Percentiles rank a stretch among this genome's conserved stretches.
These are phyloP conservation scores for Casuarius casuarius DNA, from an alignment of 2,113 vertebrate genomes.

Conservation along the genomic window DNA sequence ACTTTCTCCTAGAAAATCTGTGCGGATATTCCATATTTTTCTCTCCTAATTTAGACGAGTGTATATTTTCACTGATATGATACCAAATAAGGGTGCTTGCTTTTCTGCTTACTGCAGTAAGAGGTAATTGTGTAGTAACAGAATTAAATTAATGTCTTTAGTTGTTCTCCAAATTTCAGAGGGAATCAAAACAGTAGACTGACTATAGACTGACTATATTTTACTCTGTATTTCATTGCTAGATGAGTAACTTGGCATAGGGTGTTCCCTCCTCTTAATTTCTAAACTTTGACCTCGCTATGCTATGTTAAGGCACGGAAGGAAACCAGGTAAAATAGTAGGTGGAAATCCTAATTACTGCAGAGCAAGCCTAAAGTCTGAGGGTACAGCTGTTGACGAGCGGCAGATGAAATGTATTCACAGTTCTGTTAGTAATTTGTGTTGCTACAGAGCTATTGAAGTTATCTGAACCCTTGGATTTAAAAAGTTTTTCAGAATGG, in stretches of 20 bases:
- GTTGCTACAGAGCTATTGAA: background rate
- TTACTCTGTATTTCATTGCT: background rate
- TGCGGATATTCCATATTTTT: background rate
- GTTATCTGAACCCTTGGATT: background rate
- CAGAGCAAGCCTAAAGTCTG: background rate
- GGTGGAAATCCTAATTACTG: background rate
- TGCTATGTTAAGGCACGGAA: background rate
- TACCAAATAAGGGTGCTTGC: background rate
- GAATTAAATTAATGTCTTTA: background rate
- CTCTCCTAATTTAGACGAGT: background rate
- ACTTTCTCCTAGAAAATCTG: background rate
- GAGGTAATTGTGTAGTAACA: background rate
- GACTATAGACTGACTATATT: background rate
- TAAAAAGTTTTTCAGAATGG: background rate
- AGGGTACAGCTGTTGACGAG: background rate
- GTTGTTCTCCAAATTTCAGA: background rate
- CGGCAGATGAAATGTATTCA: background rate
- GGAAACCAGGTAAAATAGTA: background rate
- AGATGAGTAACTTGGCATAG: background rate
- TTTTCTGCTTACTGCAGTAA: background rate
- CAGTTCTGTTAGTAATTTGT: background rate
- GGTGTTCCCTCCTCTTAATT: background rate
- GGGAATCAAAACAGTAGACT: background rate
- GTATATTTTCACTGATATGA: background rate
- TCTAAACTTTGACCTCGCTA: background rate